Base-by-base conservation (phyloP, 2,888 invertebrate genomes). In the Mythimna pallens region DNA sequence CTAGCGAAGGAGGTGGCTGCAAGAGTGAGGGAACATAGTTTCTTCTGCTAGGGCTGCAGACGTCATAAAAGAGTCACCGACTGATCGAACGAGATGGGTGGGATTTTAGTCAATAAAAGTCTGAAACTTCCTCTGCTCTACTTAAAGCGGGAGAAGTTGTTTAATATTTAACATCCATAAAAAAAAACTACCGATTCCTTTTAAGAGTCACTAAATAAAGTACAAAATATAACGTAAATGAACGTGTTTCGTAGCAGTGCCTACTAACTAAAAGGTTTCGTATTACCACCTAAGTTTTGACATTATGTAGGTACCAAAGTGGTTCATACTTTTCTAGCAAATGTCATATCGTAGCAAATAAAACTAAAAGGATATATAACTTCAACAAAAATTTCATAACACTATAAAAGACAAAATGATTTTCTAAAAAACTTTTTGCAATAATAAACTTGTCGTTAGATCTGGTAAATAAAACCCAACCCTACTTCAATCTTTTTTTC, bases 221-320 rank as follows among this genome's bases (percentile, higher is more conserved):
- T 0, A 9, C 9, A 25, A 1, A 72, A 36, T 17, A 25, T 8
- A 14, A 58, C 55, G 3, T 43, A 52, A 65, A 52, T 36, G n/a
- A 47, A 30, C 9, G n/a, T 22, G n/a, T 67, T 30, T 52, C 34
- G n/a, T 30, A 36, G 4, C 25, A 7, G 43, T 59, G 52, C n/a
- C n/a, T n/a, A n/a, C n/a, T n/a, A 17, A 30, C 82, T 81, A 77
- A 76, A 76, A 76, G 77, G 76, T 77, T 77, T 76, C 58, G 47
- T 58, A 77, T 25, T n/a, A 36, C 36, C 69, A 62, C 57, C 54
- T 47, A 25, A 14, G 50, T 61, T 66, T 47, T 22, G 62, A 57
- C 30, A 57, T 67, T 66, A 47, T 3, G 4, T 17, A 17, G 2
- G 40, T 40, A 63, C 65, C 76, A 30, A 63, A 81, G 62, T 67